Evolutionary conservation across 2,113 vertebrate species (phyloP), one percentile per base, ranked within the genome.

Genomic region (Centrocercus urophasianus): DNA sequence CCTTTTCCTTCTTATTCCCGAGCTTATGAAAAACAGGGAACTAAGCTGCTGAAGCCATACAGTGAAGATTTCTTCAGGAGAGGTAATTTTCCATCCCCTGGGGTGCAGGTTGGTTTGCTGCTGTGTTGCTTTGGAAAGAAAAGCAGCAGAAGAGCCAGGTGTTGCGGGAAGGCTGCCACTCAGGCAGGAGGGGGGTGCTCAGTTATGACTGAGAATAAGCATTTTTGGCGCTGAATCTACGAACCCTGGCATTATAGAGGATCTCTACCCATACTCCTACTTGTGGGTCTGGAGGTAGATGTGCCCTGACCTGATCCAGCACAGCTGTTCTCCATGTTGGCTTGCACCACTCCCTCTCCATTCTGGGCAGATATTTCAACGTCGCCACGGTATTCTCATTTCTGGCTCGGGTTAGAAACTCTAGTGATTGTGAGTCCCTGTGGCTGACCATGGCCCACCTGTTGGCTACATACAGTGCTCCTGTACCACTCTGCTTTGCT

Each of bases 61-160:
- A 48, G 40, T 56, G 59, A 78, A 92, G 83, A 32, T 78, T 83
- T 85, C 95, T 38, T 88, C 92, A 77, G 79, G 84, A 96, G 72
- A 97, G 98, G 98, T 98, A 98, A 98, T 71, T 69, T 83, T n/a
- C 21, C 21, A 30, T 60, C 6, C 13, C 72, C 12, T 45, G 56
- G 60, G 67, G 20, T 64, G 6, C 1, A 2, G 14, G 63, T 83
- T 61, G 7, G 2, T 74, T 89, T 74, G 19, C 1, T 38, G 52
- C 52, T 67, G 57, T 25, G 8, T 73, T 87, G 25, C 21, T 85
- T 50, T 24, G 47, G 56, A 40, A n/a, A 47, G 67, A 73, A 75
- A 42, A 85, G 47, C 19, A 80, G 40, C 19, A 80, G 40, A 66
- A 65, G 32, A 45, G 60, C 8, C 38, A 34, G 61, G 43, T 4